Conservation (phyloP, 2,888 invertebrate species). For the Neoscelio sp. region DNA sequence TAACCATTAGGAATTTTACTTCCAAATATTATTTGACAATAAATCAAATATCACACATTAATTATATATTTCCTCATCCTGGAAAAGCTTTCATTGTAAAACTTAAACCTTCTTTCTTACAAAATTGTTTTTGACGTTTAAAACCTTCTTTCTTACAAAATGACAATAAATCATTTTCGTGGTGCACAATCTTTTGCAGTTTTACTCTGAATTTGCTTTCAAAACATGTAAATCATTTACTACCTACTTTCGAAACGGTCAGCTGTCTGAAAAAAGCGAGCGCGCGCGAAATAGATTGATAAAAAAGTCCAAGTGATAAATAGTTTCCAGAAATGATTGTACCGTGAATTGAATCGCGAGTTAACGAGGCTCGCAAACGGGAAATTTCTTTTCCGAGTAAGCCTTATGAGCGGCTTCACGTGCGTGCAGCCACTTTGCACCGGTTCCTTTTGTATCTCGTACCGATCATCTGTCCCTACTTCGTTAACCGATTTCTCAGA, state of each 20-base stretch:
- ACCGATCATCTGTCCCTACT: slow-evolving; percentile 65
- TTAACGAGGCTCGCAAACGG: slow-evolving; percentile 59
- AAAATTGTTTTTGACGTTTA: too few species aligned
- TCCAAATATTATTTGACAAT: too few species aligned
- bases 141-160: too few species aligned
- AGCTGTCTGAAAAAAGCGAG: slow-evolving; percentile 32
- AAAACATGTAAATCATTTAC: slow-evolving; percentile 46
- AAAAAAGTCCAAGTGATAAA: slow-evolving; percentile 55
- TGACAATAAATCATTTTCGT: too few species aligned
- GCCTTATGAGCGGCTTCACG: slow-evolving; percentile 38
- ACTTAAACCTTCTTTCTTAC: too few species aligned
- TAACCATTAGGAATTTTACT: too few species aligned
- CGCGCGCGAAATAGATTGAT: slow-evolving; percentile 29
- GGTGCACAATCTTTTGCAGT: too few species aligned
- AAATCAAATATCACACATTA: too few species aligned
- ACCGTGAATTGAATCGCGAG: slow-evolving; percentile 56
- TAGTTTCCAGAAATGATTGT: slow-evolving; percentile 62
- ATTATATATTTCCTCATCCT: too few species aligned
- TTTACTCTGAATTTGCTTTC: neutral
- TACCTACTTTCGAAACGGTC: slow-evolving; percentile 48
- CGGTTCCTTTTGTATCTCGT: slow-evolving; percentile 62
- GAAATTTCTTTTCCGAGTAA: slow-evolving; percentile 65
- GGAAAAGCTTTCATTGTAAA: too few species aligned
- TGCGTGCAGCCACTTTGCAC: slow-evolving; percentile 64
- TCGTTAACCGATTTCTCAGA: slow-evolving; percentile 66